A percentile compares a stretch with the other conserved stretches of the same genome.
Evolutionary conservation across 2,113 vertebrate species (phyloP).

Genomic region (Conger conger): DNA sequence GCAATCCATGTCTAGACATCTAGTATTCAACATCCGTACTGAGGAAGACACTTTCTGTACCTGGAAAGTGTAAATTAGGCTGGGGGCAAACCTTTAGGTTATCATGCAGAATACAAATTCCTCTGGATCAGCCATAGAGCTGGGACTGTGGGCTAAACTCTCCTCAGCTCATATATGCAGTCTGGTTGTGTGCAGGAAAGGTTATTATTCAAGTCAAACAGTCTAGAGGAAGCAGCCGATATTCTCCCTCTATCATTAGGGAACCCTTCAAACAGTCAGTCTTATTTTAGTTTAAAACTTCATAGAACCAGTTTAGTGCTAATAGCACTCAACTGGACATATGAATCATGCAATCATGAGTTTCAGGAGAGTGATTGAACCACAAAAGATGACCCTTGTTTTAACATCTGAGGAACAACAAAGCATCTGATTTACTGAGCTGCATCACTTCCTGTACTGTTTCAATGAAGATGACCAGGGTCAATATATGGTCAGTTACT

Average conservation of each 20-base stretch:
- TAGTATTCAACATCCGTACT: constrained; percentile 17
- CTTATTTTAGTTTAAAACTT: not conserved
- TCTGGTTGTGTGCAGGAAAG: constrained; percentile 24
- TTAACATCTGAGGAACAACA: not conserved
- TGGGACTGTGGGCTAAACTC: constrained; percentile 33
- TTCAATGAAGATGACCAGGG: not conserved
- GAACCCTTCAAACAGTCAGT: not conserved
- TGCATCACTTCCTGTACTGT: not conserved
- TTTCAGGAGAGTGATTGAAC: not conserved
- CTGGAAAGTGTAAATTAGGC: constrained; percentile 32
- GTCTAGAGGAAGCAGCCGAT: constrained; percentile 5
- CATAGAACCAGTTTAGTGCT: too few species aligned
- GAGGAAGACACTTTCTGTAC: constrained; percentile 38
- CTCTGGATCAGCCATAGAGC: constrained; percentile 27
- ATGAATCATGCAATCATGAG: not conserved
- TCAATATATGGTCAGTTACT: not conserved
- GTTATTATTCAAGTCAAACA: constrained; percentile 36
- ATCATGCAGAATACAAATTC: constrained; percentile 43
- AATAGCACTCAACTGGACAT: not conserved
- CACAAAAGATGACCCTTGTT: not conserved
- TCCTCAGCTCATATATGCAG: constrained; percentile 9
- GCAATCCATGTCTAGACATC: constrained; percentile 36
- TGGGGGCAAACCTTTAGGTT: constrained; percentile 28
- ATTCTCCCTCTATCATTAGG: not conserved
- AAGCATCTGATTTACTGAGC: not conserved